Evolutionary conservation across 2,113 vertebrate species (phyloP), one percentile per base, ranked within the genome.

Genomic region (Colossoma macropomum): DNA sequence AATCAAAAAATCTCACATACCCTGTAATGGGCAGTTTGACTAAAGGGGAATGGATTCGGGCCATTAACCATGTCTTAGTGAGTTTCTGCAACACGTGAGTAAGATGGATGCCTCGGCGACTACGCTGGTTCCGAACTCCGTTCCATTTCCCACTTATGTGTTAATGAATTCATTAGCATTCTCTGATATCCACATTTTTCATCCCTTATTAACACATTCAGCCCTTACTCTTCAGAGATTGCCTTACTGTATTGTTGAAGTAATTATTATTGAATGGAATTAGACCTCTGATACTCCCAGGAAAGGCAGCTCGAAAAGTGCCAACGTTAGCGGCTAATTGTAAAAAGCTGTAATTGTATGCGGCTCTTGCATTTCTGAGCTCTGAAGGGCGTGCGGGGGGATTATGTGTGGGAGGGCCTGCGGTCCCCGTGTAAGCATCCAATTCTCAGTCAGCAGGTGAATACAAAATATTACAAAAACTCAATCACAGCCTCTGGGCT

Each of bases 161-260:
- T 91, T 94, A 93, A 94, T 92, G 88, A 93, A 89, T 94, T 94
- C 91, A 93, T 95, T 94, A 92, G 89, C 91, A 79, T 74, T 91
- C 90, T 92, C 86, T 87, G 70, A 93, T 90, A 87, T 85, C 87
- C 87, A 91, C 89, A 93, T 94, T 93, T 90, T 89, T 92, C 90
- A 91, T 88, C 83, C 86, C 92, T 88, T 89, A 89, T 89, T 90
- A 89, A 91, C 70, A 76, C 81, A 75, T 78, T 60, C 52, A 28
- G 79, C 56, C 69, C 72, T 71, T 80, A 38, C 41, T 88, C 86
- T 60, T 75, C 79, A 5, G 84, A 85, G 82, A 84, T 81, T 72
- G 73, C 45, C 48, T 82, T 75, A 54, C 60, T 83, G 75, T 83
- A 75, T 86, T 86, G 80, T 86, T 79, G 66, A 85, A 79, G 86